A percentile compares a stretch with the other conserved stretches of the same genome.
phyloP scores from a whole-genome alignment of 1,140 invertebrate genomes.

The Atta cephalotes region DNA sequence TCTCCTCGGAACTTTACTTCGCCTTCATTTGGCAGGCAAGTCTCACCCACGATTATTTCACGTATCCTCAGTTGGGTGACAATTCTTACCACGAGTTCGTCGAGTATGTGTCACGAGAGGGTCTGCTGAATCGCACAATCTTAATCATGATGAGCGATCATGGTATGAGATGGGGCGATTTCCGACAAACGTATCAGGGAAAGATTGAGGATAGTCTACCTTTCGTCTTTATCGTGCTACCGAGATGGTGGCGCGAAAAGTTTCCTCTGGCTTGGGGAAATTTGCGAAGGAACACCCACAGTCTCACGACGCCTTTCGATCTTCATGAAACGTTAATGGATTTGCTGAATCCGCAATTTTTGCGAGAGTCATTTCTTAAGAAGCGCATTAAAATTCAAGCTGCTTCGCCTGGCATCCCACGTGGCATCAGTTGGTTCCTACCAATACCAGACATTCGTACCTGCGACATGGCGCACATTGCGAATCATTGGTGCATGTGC shows the following conservation, averaged over 20 bases:
- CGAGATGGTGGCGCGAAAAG: constrained; percentile 87
- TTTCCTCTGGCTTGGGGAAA: constrained; percentile 86
- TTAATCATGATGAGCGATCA: constrained; percentile 91
- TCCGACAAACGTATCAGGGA: constrained; percentile 89
- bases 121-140: constrained; percentile 85
- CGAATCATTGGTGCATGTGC: constrained; percentile 95
- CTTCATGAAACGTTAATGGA: constrained; percentile 89
- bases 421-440: constrained; percentile 92
- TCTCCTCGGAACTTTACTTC: constrained; percentile 85
- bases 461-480: constrained; percentile 91
- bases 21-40: constrained; percentile 86
- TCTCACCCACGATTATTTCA: constrained; percentile 86
- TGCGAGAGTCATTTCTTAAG: constrained; percentile 78
- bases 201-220: constrained; percentile 91
- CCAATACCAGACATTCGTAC: constrained; percentile 91
- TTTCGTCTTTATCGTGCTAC: constrained; percentile 88
- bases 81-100: constrained; percentile 80
- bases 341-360: constrained; percentile 85
- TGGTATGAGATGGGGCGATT: constrained; percentile 89
- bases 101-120: constrained; percentile 70
- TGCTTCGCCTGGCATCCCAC: constrained; percentile 77
- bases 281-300: constrained; percentile 86
- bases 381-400: constrained; percentile 71
- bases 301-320: constrained; percentile 88
- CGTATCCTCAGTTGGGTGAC: constrained; percentile 84